Evolutionary conservation across 1,140 invertebrate species (phyloP), one percentile per base, ranked within the genome.

Genomic region (Aphaenogaster floridana): DNA sequence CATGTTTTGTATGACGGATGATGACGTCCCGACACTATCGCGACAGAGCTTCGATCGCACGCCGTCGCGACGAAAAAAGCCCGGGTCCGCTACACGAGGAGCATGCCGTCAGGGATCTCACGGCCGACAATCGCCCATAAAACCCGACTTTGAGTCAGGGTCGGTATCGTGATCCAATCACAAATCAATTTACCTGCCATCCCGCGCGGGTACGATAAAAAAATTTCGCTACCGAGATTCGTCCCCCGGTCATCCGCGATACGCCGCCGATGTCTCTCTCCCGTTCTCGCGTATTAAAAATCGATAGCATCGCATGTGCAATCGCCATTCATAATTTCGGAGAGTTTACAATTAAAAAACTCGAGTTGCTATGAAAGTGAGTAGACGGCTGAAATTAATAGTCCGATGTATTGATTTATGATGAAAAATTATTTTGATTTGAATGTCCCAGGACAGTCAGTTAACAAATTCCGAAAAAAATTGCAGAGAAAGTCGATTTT

Each of bases 121-220:
- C 88, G 72, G 63, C 52, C 64, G 72, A 68, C 88, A 89, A 87
- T 89, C 84, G 76, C 76, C 89, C 48, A 90, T 89, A 78, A 90
- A 90, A 90, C 72, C 39, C 50, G 89, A 79, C 88, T 87, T 84
- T 87, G 80, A 90, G 54, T 78, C 59, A 48, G n/a, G 63, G 42
- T 74, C 50, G 61, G 48, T 78, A 89, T 54, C 88, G 68, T 69
- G 89, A 90, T 90, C 87, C 80, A 89, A 90, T 90, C 91, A 83
- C 89, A 91, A 92, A 91, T 92, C 89, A 90, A 91, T 92, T 92
- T 92, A 92, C 85, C 89, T 78, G 86, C 85, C 90, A 90, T 91
- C 81, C 90, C 79, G 54, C 83, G 54, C 63, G 66, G 72, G 45
- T 50, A 84, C 64, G 85, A 86, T 87, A 90, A 91, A 91, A 81